Evolutionary conservation across 2,888 invertebrate species (phyloP).

Genomic region (Megastigmus dorsalis): DNA sequence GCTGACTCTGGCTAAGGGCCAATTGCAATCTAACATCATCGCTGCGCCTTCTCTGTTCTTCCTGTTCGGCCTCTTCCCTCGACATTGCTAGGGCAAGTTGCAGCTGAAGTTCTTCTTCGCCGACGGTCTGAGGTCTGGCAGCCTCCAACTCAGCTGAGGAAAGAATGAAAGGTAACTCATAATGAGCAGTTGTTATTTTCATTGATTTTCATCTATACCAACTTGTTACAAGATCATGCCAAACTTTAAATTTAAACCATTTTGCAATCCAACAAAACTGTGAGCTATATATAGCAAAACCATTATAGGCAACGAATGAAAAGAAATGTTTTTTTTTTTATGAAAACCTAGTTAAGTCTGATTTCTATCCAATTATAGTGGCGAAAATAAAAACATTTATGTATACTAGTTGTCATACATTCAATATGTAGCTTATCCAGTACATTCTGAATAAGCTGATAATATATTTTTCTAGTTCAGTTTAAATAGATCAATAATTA

Average conservation of each 20-base stretch:
- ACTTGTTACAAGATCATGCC: too few species aligned
- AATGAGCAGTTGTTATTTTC: background rate
- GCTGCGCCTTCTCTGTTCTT: conserved; percentile 93
- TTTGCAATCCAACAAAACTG: conserved; percentile 10
- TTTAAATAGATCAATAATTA: too few species aligned
- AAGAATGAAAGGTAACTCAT: conserved; percentile 13
- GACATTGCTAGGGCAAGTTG: conserved; percentile 99
- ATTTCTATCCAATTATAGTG: too few species aligned
- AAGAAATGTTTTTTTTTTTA: too few species aligned
- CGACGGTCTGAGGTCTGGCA: conserved; percentile 96
- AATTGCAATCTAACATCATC: conserved; percentile 97
- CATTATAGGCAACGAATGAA: background rate
- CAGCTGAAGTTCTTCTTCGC: conserved; percentile 98
- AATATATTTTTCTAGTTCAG: too few species aligned
- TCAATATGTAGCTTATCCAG: too few species aligned
- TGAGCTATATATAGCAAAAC: background rate
- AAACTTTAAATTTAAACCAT: conserved; percentile 30
- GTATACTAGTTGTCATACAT: too few species aligned
- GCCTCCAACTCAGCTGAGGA: conserved; percentile 85
- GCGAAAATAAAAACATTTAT: too few species aligned
- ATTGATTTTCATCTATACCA: too few species aligned
- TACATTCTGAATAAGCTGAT: too few species aligned
- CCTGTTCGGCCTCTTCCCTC: conserved; percentile 97
- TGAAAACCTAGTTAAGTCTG: too few species aligned
- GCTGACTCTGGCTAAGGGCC: conserved; percentile 95